Conservation (phyloP, 2,888 invertebrate genomes). For the Pristionchus japonicus region DNA sequence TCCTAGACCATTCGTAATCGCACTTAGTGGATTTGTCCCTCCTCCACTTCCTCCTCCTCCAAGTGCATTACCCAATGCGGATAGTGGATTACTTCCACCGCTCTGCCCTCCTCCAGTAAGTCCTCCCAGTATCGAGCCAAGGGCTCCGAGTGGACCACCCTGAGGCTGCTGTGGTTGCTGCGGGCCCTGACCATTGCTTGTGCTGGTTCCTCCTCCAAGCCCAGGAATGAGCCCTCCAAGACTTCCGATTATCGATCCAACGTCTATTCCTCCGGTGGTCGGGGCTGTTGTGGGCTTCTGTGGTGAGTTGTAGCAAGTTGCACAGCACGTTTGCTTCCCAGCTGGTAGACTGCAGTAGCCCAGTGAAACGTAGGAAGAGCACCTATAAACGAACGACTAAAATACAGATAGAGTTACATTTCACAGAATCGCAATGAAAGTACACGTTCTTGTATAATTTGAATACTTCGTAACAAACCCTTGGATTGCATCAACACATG, state of each 20-base stretch:
- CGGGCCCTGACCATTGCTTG: neutral
- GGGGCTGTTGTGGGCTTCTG: neutral
- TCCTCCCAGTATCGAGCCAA: neutral
- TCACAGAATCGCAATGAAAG: neutral
- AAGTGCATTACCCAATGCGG: neutral
- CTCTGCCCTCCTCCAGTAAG: neutral
- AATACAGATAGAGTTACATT: neutral
- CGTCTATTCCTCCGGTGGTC: neutral
- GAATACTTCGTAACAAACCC: too few relatives aligned
- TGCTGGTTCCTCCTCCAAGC: neutral
- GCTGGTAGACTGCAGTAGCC: slow-evolving; percentile 19
- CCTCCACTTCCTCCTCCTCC: neutral
- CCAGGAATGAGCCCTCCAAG: neutral
- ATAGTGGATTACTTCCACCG: neutral
- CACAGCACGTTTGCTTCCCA: neutral
- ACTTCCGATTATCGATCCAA: neutral
- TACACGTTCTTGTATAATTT: too few relatives aligned
- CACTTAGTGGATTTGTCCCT: neutral
- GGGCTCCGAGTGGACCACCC: neutral
- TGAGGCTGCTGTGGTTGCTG: neutral
- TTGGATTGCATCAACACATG: neutral
- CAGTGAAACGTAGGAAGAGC: neutral
- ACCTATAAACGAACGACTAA: neutral
- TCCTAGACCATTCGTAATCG: neutral
- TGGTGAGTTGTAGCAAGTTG: neutral